Base-by-base conservation (phyloP, 1,140 invertebrate species). In the Rhizoglyphus robini region DNA sequence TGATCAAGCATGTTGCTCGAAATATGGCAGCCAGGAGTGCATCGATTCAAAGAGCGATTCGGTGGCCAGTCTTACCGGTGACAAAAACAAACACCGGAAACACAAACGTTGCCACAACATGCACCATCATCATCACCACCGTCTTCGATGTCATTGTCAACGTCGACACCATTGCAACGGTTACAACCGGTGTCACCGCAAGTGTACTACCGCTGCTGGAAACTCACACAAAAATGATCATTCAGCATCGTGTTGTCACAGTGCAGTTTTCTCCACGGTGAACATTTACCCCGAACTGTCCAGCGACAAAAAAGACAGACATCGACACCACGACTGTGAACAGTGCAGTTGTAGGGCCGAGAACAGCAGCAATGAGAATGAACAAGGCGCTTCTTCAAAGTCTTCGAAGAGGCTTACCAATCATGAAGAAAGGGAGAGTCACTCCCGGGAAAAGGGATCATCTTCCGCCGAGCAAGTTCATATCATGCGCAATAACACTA, bases 271-370 rank as follows among this genome's bases (percentile, higher is more conserved):
- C 20, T 23, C n/a, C 34, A 63, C 36, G 3, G 61, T 63, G 13
- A 32, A 60, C 30, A 60, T 60, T 29, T 63, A 63, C 32, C 61
- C 61, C 20, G 61, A 63, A 30, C 23, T 63, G 32, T 63, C 61
- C 4, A 47, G 61, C 25, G 51, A 54, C 51, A 8, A 20, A 25
- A 8, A 32, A 11, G 23, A 54, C 23, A 11, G 8, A 54, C 30
- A 13, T 11, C 27, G 58, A 27, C 15, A 13, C 8, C 3, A 60
- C 15, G 1, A 1, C 1, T 32, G 27, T n/a, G 2, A 60, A 60
- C 2, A 60, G 27, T 60, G 2, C 29, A 2, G 27, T 60, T 60
- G 58, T 29, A 30, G 29, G 15, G 58, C 2, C 15, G 27, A 34
- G 27, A 29, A 11, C 29, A 60, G 3, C 30, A 41, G 58, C 15